Evolutionary conservation across 2,888 invertebrate species (phyloP), one percentile per base, ranked within the genome.

Genomic region (Andricus quercusramuli): DNA sequence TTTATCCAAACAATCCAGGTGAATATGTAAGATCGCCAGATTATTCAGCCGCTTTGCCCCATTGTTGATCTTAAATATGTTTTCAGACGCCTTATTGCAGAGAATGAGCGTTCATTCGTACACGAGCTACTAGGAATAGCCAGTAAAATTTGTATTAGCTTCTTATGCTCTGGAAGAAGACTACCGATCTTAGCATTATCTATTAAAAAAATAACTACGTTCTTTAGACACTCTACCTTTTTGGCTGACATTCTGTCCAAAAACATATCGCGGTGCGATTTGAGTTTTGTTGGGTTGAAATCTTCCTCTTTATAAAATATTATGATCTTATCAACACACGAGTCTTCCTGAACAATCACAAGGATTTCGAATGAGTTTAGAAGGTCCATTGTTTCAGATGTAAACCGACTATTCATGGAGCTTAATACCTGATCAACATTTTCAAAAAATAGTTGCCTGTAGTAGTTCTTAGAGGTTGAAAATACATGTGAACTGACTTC

Each of bases 401-500:
- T 13, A 25, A 25, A 47, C 3, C 47, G 44, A 68, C 22, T 44
- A 44, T 68, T 47, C 68, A 68, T 68, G 15, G 47, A 47, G 25
- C 25, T 68, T 68, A 25, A 25, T 25, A 68, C 68, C 15, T n/a
- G 4, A 17, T 47, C 47, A 25, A 25, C 29, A 47, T 47, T 47
- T 47, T 25, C n/a, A 5, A 22, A 47, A 22, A 22, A 22, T 15
- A 25, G 6, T 25, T 67, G 44, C 3, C 13, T 68, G 1, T 44
- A 41, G 13, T 22, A 22, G 25, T 15, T 47, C 17, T 68, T 15
- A 15, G 15, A 6, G 17, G 11, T 17, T 68, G 17, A 47, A 47
- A 47, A 68, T 2, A 17, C 13, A 47, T 68, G 22, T 25, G 22
- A 3, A 47, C 83, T 83, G 0, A 20, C 15, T 15, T 41, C n/a